phyloP scores from a whole-genome alignment of 2,888 invertebrate species.

The Lamproptera curius region DNA sequence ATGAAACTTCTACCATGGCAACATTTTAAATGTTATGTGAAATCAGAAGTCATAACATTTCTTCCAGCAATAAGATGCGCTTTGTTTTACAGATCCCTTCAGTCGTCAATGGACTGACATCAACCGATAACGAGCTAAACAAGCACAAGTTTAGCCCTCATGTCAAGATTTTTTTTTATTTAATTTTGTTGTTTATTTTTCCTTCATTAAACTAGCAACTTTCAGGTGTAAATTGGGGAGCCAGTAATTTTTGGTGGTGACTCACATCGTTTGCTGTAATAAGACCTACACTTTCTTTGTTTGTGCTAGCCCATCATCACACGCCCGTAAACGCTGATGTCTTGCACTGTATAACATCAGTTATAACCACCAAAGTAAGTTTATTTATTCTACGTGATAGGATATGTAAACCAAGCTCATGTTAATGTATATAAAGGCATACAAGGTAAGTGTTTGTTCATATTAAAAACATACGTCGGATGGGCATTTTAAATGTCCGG shows the following conservation, averaged over 20 bases:
- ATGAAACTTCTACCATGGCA: too few relatives aligned
- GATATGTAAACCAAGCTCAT: too few relatives aligned
- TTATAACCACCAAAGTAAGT: slow-evolving; percentile 14
- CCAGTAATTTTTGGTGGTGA: slow-evolving; percentile 6
- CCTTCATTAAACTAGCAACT: too few relatives aligned
- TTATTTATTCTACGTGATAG: too few relatives aligned
- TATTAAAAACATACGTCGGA: too few relatives aligned
- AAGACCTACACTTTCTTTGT: slow-evolving; percentile 1
- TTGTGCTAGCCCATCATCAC: slow-evolving; percentile 10
- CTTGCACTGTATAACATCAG: slow-evolving; percentile 11
- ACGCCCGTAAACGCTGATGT: slow-evolving; percentile 8
- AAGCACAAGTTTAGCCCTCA: not conserved
- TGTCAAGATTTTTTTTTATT: too few relatives aligned
- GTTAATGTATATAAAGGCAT: too few relatives aligned
- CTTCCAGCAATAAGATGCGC: too few relatives aligned
- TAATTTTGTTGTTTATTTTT: not conserved
- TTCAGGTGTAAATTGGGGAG: slow-evolving; percentile 15
- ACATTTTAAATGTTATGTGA: too few relatives aligned
- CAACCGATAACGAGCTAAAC: not conserved
- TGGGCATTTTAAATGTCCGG: too few relatives aligned
- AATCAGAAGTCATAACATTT: too few relatives aligned
- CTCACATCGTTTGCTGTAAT: slow-evolving; percentile 9
- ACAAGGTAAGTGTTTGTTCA: too few relatives aligned
- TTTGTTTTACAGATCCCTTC: slow-evolving; percentile 10
- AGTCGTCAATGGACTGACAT: not conserved